A percentile compares a stretch with the other conserved stretches of the same genome.
phyloP scores from a whole-genome alignment of 2,888 invertebrate genomes.

The Plebejus melissa region DNA sequence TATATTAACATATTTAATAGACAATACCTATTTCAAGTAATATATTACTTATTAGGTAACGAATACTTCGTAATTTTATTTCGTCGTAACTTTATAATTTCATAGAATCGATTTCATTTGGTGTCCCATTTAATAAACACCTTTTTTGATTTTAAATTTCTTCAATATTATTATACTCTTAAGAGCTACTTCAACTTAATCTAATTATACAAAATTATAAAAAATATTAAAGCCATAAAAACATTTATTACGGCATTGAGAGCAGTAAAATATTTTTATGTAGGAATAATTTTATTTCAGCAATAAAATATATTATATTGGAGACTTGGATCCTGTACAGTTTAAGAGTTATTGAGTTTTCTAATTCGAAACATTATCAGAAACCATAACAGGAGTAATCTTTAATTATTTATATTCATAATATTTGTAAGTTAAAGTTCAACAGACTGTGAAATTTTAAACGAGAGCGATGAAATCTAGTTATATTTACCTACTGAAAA shows the following conservation, averaged over 20 bases:
- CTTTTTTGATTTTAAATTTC: not conserved
- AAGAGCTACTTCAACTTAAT: not conserved
- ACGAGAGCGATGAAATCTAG: too few species aligned
- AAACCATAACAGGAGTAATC: too few species aligned
- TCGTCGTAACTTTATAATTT: not conserved
- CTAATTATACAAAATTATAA: slow-evolving; percentile 4
- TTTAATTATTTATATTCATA: too few species aligned
- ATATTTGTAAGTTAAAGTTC: too few species aligned
- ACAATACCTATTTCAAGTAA: not conserved
- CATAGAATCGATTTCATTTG: not conserved
- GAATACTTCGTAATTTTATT: not conserved
- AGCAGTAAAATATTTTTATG: slow-evolving; percentile 21
- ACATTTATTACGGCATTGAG: not conserved
- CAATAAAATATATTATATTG: slow-evolving; percentile 2
- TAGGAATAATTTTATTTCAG: slow-evolving; percentile 1
- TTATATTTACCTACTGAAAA: too few species aligned
- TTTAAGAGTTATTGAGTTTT: not conserved
- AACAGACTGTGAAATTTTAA: too few species aligned
- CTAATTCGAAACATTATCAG: too few species aligned
- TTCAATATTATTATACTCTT: not conserved
- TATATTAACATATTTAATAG: not conserved
- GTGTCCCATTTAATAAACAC: not conserved
- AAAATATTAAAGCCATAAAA: slow-evolving; percentile 16
- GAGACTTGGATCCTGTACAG: not conserved
- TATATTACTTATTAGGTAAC: not conserved